Evolutionary conservation across 2,113 vertebrate genomes (phyloP).

Genomic region (Chloropsis cyanopogon): DNA sequence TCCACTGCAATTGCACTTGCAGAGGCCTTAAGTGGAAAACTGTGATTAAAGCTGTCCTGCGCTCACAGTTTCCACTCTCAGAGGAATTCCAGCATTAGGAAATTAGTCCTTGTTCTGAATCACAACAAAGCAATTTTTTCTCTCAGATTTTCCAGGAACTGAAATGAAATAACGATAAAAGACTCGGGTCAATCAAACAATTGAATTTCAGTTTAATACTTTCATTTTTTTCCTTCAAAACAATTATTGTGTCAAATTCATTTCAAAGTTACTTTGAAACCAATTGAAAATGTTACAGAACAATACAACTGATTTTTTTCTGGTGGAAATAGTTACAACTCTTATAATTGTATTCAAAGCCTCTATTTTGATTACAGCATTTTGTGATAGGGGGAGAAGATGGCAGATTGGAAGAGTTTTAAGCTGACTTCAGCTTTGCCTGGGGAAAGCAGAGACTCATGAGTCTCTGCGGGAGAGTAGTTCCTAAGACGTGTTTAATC

Average conservation of each 20-base stretch:
- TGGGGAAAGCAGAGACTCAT: neutral
- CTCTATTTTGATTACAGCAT: neutral
- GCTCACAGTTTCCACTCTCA: neutral
- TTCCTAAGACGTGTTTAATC: neutral
- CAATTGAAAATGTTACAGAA: neutral
- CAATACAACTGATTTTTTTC: neutral
- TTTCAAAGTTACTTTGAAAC: neutral
- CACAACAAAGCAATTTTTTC: neutral
- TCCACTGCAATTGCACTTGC: neutral
- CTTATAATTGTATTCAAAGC: neutral
- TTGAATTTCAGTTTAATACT: neutral
- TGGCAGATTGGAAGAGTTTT: neutral
- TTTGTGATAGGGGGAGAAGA: neutral
- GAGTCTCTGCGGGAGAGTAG: neutral
- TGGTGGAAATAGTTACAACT: neutral
- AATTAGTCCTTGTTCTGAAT: neutral
- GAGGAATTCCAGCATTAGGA: neutral
- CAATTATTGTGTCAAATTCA: neutral
- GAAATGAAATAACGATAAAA: neutral
- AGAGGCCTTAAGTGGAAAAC: neutral
- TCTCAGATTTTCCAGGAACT: neutral
- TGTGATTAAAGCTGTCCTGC: neutral
- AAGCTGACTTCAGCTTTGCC: neutral
- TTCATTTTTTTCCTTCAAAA: neutral
- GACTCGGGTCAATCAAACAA: neutral